Percentiles rank a stretch among this genome's conserved stretches.
phyloP scores from a whole-genome alignment of 23 tunicate genomes.

The Oikopleura vanhoeffeni region DNA sequence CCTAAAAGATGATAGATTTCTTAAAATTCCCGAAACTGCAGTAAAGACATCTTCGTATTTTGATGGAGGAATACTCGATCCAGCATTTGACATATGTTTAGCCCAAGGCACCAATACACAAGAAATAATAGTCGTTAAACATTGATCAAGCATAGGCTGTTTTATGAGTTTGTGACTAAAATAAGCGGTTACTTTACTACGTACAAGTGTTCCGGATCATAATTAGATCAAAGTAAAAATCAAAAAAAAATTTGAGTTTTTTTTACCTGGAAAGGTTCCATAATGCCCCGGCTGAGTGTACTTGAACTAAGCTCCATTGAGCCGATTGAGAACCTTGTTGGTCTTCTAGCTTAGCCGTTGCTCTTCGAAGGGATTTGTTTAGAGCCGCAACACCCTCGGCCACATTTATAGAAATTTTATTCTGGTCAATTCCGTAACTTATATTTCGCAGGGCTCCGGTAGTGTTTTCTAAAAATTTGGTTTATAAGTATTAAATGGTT shows the following conservation, averaged over 20 bases:
- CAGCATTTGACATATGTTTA: not conserved
- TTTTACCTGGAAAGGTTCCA: not conserved
- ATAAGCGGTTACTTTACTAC: too few relatives aligned
- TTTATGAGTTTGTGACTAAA: slow-evolving; percentile 8
- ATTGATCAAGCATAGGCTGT: slow-evolving; percentile 13
- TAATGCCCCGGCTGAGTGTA: not conserved
- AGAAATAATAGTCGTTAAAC: not conserved
- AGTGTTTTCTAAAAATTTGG: slow-evolving; percentile 7
- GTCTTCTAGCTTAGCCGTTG: not conserved
- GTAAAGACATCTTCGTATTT: not conserved
- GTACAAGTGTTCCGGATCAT: too few relatives aligned
- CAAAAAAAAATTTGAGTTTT: not conserved
- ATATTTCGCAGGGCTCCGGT: slow-evolving; percentile 10
- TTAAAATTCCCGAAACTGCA: not conserved
- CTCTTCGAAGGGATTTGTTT: slow-evolving; percentile 4
- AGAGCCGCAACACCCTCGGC: slow-evolving; percentile 12
- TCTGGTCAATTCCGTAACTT: not conserved
- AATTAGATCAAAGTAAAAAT: too few relatives aligned
- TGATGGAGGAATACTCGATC: not conserved
- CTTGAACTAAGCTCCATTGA: slow-evolving; percentile 7
- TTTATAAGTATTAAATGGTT: too few relatives aligned
- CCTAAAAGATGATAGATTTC: not conserved
- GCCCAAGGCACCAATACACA: slow-evolving; percentile 1
- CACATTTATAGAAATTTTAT: not conserved
- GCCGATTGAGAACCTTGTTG: not conserved